Base-by-base conservation (phyloP, 2,888 invertebrate genomes). In the Drosophila mulleri region DNA sequence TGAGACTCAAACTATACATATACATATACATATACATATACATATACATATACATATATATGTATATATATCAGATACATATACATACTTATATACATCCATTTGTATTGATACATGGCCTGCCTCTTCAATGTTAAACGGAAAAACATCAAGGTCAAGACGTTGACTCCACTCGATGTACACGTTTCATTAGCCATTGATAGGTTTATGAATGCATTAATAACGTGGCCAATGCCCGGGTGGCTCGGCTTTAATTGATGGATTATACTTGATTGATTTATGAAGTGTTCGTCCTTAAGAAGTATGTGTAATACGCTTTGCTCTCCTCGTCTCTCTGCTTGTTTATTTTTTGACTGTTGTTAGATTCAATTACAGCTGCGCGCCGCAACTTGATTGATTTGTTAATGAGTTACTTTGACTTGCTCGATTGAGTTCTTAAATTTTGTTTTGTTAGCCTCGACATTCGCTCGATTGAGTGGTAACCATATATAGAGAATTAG, bases 241-340 rank as follows among this genome's bases (percentile, higher is more conserved):
- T 18, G 26, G 26, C 23, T 45, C 6, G 29, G 44, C 62, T 67
- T 77, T 83, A 81, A 83, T 80, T 88, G 89, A 88, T 84, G 71
- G 83, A 67, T 74, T 74, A 61, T 48, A n/a, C 45, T 63, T 75
- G 78, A 84, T 83, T 78, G 81, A 86, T 88, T 84, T 77, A 82
- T 82, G 68, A 70, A 78, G 56, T 62, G 58, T 57, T 52, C 58
- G 35, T 14, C 12, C 37, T n/a, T 45, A 48, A 23, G 9, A 44
- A 29, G 54, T 54, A 35, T 37, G 50, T 64, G 41, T 35, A 44
- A 57, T 56, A 12, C 16, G 18, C 18, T 61, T 23, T 23, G 4
- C 41, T 7, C 14, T 7, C 0, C 6, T 11, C 23, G 2, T 16
- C 20, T 32, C 53, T 16, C 35, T 12, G n/a, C 9, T 32, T 16